phyloP scores from a whole-genome alignment of 64 coral and sea anemone genomes.

The Trachythela sp. region DNA sequence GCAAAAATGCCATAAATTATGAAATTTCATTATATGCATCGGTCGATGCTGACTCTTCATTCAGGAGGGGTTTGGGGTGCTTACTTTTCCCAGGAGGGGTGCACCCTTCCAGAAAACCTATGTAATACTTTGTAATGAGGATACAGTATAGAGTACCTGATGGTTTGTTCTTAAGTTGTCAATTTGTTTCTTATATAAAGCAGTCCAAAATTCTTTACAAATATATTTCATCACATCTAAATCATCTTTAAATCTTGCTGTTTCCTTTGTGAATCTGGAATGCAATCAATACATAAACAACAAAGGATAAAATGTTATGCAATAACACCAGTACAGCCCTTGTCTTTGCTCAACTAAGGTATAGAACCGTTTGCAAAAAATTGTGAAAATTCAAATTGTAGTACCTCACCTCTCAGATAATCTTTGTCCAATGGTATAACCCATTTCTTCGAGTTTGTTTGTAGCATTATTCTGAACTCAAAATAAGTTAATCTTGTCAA shows the following conservation, averaged over 20 bases:
- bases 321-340: too few species aligned
- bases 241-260: conserved; percentile 92
- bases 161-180: conserved; percentile 97
- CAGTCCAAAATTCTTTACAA: conserved; percentile 99
- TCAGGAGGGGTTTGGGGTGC: too few species aligned
- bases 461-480: conserved; percentile 60
- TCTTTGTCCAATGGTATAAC: conserved; percentile 85
- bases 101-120: too few species aligned
- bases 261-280: conserved; percentile 88
- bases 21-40: too few species aligned
- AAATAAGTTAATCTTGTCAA: neutral
- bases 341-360: too few species aligned
- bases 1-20: too few species aligned
- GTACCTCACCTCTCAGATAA: conserved; percentile 87
- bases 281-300: neutral
- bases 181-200: conserved; percentile 94
- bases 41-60: too few species aligned
- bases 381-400: too few species aligned
- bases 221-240: conserved; percentile 98
- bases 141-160: conserved; percentile 55
- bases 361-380: too few species aligned
- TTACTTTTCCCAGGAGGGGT: too few species aligned
- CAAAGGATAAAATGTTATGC: neutral
- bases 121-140: too few species aligned
- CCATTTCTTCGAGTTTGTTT: conserved; percentile 84